Conservation (phyloP, 2,113 vertebrate species). For the Pangasianodon hypophthalmus region DNA sequence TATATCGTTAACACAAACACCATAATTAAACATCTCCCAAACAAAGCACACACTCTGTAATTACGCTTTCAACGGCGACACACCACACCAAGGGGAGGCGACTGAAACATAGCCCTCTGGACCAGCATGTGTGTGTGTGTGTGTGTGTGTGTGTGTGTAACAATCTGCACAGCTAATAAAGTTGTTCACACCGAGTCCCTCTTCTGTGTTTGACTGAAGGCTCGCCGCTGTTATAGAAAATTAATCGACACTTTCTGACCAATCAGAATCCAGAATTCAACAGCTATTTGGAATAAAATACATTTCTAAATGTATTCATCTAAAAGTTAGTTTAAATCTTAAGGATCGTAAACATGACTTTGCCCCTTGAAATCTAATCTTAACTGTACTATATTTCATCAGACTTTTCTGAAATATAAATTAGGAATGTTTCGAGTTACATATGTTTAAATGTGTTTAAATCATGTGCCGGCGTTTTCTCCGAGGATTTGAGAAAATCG, state of each 20-base stretch:
- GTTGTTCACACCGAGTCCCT: conserved; percentile 36
- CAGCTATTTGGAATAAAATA: not conserved
- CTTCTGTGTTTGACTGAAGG: conserved; percentile 1
- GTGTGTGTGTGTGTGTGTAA: conserved; percentile 30
- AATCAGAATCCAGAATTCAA: not conserved
- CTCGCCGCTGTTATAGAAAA: not conserved
- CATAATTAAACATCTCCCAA: conserved; percentile 79
- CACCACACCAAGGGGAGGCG: conserved; percentile 68
- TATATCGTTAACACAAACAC: conserved; percentile 71
- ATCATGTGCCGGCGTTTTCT: not conserved
- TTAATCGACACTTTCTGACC: not conserved
- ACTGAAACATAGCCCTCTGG: conserved; percentile 68
- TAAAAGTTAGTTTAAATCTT: no score
- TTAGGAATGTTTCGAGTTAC: not conserved
- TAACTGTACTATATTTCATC: not conserved
- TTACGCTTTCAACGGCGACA: conserved; percentile 74
- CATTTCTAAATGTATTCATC: no score
- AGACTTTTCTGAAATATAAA: not conserved
- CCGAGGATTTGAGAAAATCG: no score
- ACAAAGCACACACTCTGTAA: conserved; percentile 80
- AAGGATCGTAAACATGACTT: not conserved
- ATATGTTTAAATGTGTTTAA: no score
- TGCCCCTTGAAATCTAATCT: not conserved
- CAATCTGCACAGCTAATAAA: conserved; percentile 33
- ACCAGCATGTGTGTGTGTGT: conserved; percentile 60